These are phyloP conservation scores for Hypotaenidia okinawae DNA, from an alignment of 2,797 vertebrate genomes.

Conservation along the genomic window DNA sequence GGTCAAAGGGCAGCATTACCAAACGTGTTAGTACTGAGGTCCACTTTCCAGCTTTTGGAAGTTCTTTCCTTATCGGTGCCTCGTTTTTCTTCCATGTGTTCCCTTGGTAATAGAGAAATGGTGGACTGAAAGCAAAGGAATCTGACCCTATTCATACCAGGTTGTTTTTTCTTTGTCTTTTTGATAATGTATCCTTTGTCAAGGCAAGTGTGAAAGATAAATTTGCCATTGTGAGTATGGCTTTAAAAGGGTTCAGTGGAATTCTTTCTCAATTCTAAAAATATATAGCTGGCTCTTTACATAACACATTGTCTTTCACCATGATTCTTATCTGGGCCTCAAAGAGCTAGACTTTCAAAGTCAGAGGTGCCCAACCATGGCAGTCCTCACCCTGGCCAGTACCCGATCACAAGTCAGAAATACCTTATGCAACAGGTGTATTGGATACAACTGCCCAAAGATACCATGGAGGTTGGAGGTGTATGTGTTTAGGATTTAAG, in stretches of 20 bases:
- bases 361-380: neutral
- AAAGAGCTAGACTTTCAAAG: neutral
- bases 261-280: neutral
- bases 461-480: neutral
- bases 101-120: neutral
- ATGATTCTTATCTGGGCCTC: fast-evolving
- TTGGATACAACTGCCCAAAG: neutral
- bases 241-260: neutral
- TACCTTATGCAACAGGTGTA: neutral
- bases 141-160: neutral
- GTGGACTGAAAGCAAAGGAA: neutral
- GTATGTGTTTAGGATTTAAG: neutral
- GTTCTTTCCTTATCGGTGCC: neutral
- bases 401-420: neutral
- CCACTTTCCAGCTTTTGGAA: neutral
- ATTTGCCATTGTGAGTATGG: neutral
- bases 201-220: neutral
- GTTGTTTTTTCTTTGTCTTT: neutral
- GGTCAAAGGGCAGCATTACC: neutral
- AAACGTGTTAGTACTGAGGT: neutral
- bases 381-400: neutral
- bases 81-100: neutral
- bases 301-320: neutral
- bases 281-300: neutral
- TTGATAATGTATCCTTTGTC: neutral